Percentiles rank a stretch among this genome's conserved stretches.
Evolutionary conservation across 2,113 vertebrate species (phyloP).

Genomic region (Tapirus terrestris): DNA sequence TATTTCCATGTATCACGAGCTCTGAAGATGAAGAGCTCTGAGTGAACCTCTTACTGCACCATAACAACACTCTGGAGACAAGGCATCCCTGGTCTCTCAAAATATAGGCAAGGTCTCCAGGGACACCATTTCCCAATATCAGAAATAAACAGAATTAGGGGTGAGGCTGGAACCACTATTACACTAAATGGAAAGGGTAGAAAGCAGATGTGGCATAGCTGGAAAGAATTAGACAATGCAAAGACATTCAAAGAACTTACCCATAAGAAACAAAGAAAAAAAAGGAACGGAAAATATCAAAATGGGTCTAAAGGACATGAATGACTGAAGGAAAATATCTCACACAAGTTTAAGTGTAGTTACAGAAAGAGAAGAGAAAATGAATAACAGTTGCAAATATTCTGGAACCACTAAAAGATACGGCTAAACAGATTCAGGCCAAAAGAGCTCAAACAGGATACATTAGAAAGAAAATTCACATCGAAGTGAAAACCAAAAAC

Average conservation of each 20-base stretch:
- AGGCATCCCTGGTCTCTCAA: neutral
- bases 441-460: neutral
- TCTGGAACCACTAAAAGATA: neutral
- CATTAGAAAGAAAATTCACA: neutral
- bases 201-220: neutral
- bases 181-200: neutral
- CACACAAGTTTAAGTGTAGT: constrained; percentile 13
- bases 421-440: neutral
- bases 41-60: neutral
- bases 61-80: neutral
- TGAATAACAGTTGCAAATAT: neutral
- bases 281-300: constrained; percentile 24
- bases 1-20: neutral
- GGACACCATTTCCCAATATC: neutral
- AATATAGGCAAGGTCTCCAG: neutral
- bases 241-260: neutral
- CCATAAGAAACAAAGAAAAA: neutral
- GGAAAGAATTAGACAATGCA: neutral
- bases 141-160: constrained; percentile 21
- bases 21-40: neutral
- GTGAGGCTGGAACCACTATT: neutral
- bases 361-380: neutral
- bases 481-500: neutral
- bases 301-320: neutral
- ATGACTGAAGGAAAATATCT: neutral